Evolutionary conservation across 2,888 invertebrate genomes (phyloP), one percentile per base, ranked within the genome.

Genomic region (Coleophora deauratella): DNA sequence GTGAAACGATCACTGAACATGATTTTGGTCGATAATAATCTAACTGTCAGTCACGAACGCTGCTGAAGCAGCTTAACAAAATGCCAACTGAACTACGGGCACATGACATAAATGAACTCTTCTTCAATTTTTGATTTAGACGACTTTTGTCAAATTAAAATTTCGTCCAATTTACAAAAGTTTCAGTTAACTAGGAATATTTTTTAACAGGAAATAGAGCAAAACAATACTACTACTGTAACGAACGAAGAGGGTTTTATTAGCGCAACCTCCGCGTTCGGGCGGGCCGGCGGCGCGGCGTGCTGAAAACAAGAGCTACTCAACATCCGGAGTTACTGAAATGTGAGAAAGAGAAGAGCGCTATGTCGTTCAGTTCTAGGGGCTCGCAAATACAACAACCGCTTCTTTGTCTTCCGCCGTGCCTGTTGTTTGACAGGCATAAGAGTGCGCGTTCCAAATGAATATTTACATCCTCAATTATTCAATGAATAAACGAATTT

Each of bases 241-340:
- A 21, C 21, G 21, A 21, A 21, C 21, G 21, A 21, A 21, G 21
- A 21, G 21, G 21, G 40, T 43, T 46, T 45, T 48, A 46, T 45
- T 42, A 49, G 43, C 44, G 50, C 35, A 32, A 9, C 28, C 11
- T 28, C 35, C 15, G 21, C 6, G 33, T 35, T 9, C 10, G 45
- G 43, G 38, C 46, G 35, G 36, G 43, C 41, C 41, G 48, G 21
- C 3, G 21, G 3, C 43, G 46, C 44, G 44, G 47, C 39, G 46
- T 48, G 56, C 52, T 59, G 48, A 54, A 54, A 51, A 56, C 59
- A 58, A 54, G 45, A 50, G 57, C 50, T 51, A 51, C 57, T 59
- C 55, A 45, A 56, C 57, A 44, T 51, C 49, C 48, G 52, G 54
- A 51, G 56, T 52, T 57, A 54, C 49, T 49, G 48, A 57, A 57